Conservation (phyloP, 2,113 vertebrate species). For the Cheilinus undulatus region DNA sequence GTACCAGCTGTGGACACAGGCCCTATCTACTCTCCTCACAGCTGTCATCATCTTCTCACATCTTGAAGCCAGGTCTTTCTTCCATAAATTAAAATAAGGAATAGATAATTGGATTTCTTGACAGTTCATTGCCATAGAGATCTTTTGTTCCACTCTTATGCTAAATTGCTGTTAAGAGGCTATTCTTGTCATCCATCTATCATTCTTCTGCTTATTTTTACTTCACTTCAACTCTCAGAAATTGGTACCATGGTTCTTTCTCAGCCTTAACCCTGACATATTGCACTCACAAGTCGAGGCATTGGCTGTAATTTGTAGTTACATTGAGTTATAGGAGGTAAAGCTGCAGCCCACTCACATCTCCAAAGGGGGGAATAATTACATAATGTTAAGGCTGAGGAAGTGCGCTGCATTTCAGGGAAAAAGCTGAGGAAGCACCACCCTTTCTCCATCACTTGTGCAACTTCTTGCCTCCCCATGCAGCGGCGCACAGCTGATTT, state of each 20-base stretch:
- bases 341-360: not conserved
- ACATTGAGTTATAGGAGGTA: not conserved
- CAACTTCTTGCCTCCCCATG: conserved; percentile 36
- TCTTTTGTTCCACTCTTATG: no score
- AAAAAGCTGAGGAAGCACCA: not conserved
- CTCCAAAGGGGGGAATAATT: conserved; percentile 33
- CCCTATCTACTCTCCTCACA: no score
- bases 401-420: not conserved
- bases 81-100: no score
- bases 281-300: not conserved
- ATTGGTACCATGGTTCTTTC: no score
- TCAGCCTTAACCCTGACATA: not conserved
- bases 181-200: no score
- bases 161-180: no score
- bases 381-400: conserved; percentile 29
- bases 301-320: no score
- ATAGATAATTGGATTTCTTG: no score
- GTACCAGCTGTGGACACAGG: no score
- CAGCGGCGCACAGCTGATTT: conserved; percentile 57
- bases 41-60: no score
- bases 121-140: no score
- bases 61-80: no score
- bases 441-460: conserved; percentile 20
- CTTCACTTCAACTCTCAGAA: not conserved
- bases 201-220: not conserved